phyloP scores from a whole-genome alignment of 2,797 vertebrate species.

The Gymnothorax reevesii region DNA sequence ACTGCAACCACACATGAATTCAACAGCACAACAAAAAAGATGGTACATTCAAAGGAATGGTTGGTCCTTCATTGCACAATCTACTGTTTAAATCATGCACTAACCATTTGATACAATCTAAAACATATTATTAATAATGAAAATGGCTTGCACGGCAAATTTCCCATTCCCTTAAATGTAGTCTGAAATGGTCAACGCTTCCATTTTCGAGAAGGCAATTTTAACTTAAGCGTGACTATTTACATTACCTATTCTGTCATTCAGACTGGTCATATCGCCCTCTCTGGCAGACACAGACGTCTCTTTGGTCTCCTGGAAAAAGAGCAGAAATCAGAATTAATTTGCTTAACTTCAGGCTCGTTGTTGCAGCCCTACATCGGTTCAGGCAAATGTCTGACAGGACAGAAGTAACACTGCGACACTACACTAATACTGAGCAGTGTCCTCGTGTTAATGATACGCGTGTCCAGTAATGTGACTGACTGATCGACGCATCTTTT shows the following conservation, averaged over 20 bases:
- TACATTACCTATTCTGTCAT: slow-evolving; percentile 83
- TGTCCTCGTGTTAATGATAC: background rate
- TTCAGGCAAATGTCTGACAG: slow-evolving; percentile 3
- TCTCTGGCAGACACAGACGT: slow-evolving; percentile 66
- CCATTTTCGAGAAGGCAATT: background rate
- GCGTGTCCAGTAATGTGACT: background rate
- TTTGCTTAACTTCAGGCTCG: background rate
- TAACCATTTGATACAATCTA: background rate
- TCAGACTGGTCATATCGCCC: slow-evolving; percentile 65
- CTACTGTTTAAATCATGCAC: background rate
- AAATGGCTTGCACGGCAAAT: background rate
- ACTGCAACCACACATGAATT: background rate
- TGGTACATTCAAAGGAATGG: background rate
- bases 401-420: background rate
- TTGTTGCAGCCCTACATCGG: background rate
- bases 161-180: background rate
- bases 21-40: background rate
- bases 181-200: background rate
- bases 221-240: background rate
- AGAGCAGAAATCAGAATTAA: slow-evolving; percentile 42
- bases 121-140: background rate
- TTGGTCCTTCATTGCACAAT: too few relatives aligned
- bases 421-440: background rate
- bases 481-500: slow-evolving; percentile 1
- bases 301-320: slow-evolving; percentile 70